Evolutionary conservation across 2,113 vertebrate species (phyloP), one percentile per base, ranked within the genome.

Genomic region (Collichthys lucidus): DNA sequence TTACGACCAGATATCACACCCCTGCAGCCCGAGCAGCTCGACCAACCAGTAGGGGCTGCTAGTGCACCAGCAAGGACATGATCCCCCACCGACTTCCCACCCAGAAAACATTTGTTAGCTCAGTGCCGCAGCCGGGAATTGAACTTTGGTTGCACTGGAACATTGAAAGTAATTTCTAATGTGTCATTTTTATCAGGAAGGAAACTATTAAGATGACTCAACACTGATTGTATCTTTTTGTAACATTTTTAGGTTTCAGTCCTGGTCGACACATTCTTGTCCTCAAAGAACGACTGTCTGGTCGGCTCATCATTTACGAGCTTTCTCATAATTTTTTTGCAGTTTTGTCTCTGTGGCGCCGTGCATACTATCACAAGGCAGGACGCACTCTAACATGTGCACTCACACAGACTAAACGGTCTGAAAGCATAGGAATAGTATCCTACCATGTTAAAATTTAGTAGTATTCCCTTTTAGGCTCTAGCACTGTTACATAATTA

Each of bases 361-460:
- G 4, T 62, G 31, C 50, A 26, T 62, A 15, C 20, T 63, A 16
- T 35, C 77, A 62, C 62, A 68, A 42, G 63, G 55, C 35, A 83
- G 71, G 65, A 69, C 74, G 46, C 62, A 82, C 26, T 71, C 69
- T 56, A 81, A 72, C 59, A 73, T 86, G 55, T 67, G 67, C 79
- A 49, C 57, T 79, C 84, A 89, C 79, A 78, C 61, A 60, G 61
- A 73, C 42, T 86, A 87, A 84, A 85, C 7, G 26, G 55, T 84
- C 72, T 74, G 12, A 77, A 77, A 56, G 68, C 80, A 66, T 40
- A 73, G 19, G 44, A 69, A 77, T 29, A 69, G 22, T 52, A 44
- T 77, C 46, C 17, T 31, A 22, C 44, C 9, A 4, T 80, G 62
- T 76, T 84, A 57, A 72, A 69, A 62, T 72, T 11, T 53, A 63